These are phyloP conservation scores for Champsocephalus gunnari DNA, from an alignment of 2,797 vertebrate species.

Conservation along the genomic window DNA sequence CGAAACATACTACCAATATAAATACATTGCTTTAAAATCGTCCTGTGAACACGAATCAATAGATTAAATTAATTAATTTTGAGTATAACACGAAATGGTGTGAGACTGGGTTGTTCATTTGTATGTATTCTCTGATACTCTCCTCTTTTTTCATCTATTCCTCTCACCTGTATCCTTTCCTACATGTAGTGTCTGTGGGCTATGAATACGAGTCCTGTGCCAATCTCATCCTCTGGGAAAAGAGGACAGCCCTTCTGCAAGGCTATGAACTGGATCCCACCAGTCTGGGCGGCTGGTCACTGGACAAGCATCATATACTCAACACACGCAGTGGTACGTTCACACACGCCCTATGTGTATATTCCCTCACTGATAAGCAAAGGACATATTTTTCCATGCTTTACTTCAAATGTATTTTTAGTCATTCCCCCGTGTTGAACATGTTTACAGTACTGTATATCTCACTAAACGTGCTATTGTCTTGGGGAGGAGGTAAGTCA, in stretches of 20 bases:
- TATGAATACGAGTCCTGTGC: slow-evolving; percentile 98
- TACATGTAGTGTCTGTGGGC: slow-evolving; percentile 92
- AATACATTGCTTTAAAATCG: too few species aligned
- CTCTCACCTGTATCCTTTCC: slow-evolving; percentile 16
- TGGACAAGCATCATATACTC: slow-evolving; percentile 97
- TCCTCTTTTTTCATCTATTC: slow-evolving; percentile 11
- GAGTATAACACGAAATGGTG: too few species aligned
- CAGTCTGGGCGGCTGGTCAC: slow-evolving; percentile 95
- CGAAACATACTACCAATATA: too few species aligned
- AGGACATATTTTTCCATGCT: not conserved
- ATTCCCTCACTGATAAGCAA: not conserved
- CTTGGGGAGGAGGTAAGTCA: slow-evolving; percentile 26
- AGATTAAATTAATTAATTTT: too few species aligned
- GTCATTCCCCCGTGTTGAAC: not conserved
- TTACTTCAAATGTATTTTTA: slow-evolving; percentile 42
- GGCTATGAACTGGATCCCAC: slow-evolving; percentile 97
- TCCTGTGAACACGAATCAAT: too few species aligned
- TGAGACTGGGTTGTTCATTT: too few species aligned
- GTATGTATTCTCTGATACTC: too few species aligned
- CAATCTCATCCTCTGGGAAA: slow-evolving; percentile 98
- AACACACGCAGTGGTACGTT: slow-evolving; percentile 95
- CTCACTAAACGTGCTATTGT: slow-evolving; percentile 48
- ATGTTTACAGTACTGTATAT: slow-evolving; percentile 39
- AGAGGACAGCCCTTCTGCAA: slow-evolving; percentile 93
- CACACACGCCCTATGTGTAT: not conserved